Base-by-base conservation (phyloP, 2,888 invertebrate genomes). In the Diarsia mendica region DNA sequence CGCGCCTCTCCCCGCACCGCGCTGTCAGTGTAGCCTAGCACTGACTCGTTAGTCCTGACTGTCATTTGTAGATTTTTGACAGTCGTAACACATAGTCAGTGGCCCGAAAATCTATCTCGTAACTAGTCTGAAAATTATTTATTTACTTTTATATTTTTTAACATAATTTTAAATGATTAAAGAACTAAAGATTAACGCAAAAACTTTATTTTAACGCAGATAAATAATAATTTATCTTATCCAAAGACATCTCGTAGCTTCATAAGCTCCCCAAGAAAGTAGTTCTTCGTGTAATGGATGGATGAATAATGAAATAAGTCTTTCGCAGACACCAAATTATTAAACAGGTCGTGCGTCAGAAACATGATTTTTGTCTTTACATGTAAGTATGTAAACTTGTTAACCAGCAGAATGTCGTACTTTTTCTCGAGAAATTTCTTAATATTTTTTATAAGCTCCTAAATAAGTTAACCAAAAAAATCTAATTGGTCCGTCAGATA, bases 281-380 rank as follows among this genome's bases (percentile, higher is more conserved):
- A 76, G 39, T 48, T 65, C 18, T 28, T 49, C 65, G 39, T 15
- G 18, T 58, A 75, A 75, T 76, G 48, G 5, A 58, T n/a, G n/a
- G 39, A 64, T 76, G 44, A 75, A 76, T 75, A 76, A 76, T 65
- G 48, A 28, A 76, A 76, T 28, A 65, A 49, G 75, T 44, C 39
- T 64, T 63, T 49, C 15, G 4, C 23, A 8, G 18, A 18, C 11
- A 11, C 44, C 13, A 49, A 44, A 65, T 76, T 75, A 64, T 58
- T 58, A 39, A 55, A n/a, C 46, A 63, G 33, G 13, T 18, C 23
- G 3, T 48, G 39, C 20, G 44, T 49, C 53, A 53, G 10, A 46
- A 6, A 44, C 23, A 51, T 44, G 9, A 3, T 51, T 67, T 66
- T 28, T 15, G 5, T 2, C 4, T 11, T 53, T 28, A 46, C 13